Evolutionary conservation across 37 sponge, comb jelly and placozoan species (phyloP).

Genomic region (Ephydatia muelleri): DNA sequence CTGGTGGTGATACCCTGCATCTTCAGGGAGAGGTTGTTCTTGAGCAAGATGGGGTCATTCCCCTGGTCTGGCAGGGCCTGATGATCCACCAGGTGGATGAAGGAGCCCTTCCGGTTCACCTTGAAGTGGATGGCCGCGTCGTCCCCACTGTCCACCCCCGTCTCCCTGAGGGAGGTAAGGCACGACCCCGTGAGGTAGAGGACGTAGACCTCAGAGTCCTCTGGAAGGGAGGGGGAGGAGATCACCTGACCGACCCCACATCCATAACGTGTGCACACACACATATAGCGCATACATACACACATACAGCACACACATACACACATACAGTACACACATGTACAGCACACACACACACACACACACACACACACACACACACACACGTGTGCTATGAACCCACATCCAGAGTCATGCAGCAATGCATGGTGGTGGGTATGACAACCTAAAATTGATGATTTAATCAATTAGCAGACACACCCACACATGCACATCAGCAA

Average conservation of each 20-base stretch:
- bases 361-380: not conserved
- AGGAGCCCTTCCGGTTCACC: constrained; percentile 9
- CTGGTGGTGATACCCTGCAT: constrained; percentile 69
- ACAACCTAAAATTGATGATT: too few relatives aligned
- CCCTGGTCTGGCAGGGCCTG: constrained; percentile 67
- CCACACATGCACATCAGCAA: too few relatives aligned
- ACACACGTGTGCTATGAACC: not conserved
- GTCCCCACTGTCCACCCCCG: constrained; percentile 14
- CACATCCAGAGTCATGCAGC: too few relatives aligned
- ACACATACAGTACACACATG: not conserved
- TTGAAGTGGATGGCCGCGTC: not conserved
- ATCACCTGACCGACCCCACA: not conserved
- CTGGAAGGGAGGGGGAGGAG: constrained; percentile 15
- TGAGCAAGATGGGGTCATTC: constrained; percentile 43
- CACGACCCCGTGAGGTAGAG: constrained; percentile 66
- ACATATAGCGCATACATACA: not conserved
- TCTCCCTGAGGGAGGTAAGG: constrained; percentile 58
- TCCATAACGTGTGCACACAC: not conserved
- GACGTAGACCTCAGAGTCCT: constrained; percentile 40
- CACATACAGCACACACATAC: too few relatives aligned
- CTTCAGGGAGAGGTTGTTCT: constrained; percentile 45
- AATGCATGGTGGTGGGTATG: too few relatives aligned
- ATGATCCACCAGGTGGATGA: constrained; percentile 42
- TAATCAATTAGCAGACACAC: too few relatives aligned
- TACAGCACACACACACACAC: not conserved